A percentile compares a stretch with the other conserved stretches of the same genome.
Conservation (phyloP, 2,888 invertebrate genomes). For the Thymelicus sylvestris region DNA sequence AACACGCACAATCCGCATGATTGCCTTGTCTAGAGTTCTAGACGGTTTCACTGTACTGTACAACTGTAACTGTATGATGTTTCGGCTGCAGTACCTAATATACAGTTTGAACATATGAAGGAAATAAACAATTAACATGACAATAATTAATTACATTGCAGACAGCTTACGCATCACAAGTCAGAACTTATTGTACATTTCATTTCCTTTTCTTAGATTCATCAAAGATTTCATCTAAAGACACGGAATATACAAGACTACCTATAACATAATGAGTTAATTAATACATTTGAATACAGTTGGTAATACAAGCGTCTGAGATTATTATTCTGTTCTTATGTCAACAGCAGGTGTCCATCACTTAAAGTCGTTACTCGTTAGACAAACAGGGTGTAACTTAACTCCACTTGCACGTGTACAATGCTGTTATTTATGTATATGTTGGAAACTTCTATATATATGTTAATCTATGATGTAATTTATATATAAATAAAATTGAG, state of each 20-base stretch:
- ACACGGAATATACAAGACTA: too few species aligned
- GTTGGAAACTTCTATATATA: neutral
- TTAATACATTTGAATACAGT: too few species aligned
- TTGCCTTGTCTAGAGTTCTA: too few species aligned
- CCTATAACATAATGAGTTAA: too few species aligned
- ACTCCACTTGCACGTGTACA: constrained; percentile 64
- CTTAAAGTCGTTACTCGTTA: constrained; percentile 49
- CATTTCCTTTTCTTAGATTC: neutral
- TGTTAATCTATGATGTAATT: constrained; percentile 1
- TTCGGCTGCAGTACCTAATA: too few species aligned
- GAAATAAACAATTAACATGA: neutral
- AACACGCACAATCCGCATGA: too few species aligned
- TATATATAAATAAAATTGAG: neutral
- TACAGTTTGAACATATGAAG: neutral
- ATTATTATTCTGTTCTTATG: neutral
- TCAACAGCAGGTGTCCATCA: constrained; percentile 59
- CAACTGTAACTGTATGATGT: too few species aligned
- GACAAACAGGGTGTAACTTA: constrained; percentile 58
- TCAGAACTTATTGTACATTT: neutral
- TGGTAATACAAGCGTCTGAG: neutral
- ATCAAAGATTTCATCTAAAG: neutral
- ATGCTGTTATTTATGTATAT: constrained; percentile 11
- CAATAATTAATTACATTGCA: neutral
- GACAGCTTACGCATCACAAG: neutral
- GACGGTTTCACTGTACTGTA: too few species aligned